Evolutionary conservation across 2,797 vertebrate species (phyloP).

Genomic region (Sebastiscus tertius): DNA sequence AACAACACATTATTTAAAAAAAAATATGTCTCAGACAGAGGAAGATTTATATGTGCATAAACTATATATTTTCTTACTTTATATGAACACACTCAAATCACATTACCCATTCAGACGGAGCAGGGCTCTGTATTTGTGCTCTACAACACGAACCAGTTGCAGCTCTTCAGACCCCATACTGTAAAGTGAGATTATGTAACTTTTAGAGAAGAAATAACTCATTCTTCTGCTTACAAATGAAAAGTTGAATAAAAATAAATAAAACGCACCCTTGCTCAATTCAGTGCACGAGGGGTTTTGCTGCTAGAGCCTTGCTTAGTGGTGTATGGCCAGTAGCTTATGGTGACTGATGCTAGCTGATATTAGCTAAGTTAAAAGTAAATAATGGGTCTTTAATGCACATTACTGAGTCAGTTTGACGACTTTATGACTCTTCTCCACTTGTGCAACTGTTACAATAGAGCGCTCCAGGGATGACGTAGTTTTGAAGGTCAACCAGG

Average conservation of each 20-base stretch:
- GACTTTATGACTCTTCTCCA: background rate
- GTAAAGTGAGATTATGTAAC: background rate
- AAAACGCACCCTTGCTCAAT: background rate
- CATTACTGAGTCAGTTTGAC: background rate
- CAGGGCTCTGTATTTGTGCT: conserved; percentile 20
- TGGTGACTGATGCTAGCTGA: background rate
- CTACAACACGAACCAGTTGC: background rate
- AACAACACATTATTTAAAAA: background rate
- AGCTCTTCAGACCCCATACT: background rate
- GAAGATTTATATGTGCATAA: background rate
- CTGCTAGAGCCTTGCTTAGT: background rate
- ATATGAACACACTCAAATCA: background rate
- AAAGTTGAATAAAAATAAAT: background rate
- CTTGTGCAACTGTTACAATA: background rate
- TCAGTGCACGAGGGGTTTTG: background rate
- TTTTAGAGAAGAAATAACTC: background rate
- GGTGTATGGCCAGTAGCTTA: background rate
- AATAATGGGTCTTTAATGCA: background rate
- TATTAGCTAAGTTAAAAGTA: fast-evolving
- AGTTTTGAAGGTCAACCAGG: too few relatives aligned
- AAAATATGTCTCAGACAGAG: background rate
- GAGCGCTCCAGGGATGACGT: too few relatives aligned
- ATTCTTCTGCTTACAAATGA: background rate
- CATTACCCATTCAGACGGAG: background rate
- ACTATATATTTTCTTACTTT: background rate